Conservation (phyloP, 2,113 vertebrate species). For the Cephalopholis sonnerati region DNA sequence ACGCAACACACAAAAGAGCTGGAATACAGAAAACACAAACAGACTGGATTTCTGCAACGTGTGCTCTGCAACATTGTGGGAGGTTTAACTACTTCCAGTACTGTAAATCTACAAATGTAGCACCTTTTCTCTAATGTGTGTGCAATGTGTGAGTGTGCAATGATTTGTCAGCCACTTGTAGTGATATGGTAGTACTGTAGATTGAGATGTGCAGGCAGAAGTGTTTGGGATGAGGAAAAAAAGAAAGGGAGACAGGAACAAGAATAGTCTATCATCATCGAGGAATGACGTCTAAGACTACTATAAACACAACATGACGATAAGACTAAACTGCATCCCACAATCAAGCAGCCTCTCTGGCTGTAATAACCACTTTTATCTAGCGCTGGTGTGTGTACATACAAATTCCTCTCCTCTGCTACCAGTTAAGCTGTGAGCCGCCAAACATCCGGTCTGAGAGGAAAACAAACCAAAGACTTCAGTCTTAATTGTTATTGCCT, state of each 20-base stretch:
- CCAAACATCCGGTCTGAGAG: slow-evolving; percentile 66
- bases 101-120: slow-evolving; percentile 43
- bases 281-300: slow-evolving; percentile 33
- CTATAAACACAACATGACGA: slow-evolving; percentile 54
- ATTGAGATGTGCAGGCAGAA: slow-evolving; percentile 29
- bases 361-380: slow-evolving; percentile 63
- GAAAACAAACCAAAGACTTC: slow-evolving; percentile 59
- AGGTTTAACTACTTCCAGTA: slow-evolving; percentile 3
- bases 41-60: slow-evolving; percentile 46
- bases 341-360: slow-evolving; percentile 37
- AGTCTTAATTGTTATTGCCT: slow-evolving; percentile 58
- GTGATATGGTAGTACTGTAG: neutral
- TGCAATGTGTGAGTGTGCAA: neutral
- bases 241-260: slow-evolving; percentile 40
- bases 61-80: slow-evolving; percentile 38
- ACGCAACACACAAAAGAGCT: slow-evolving; percentile 45
- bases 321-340: slow-evolving; percentile 66
- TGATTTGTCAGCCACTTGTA: slow-evolving; percentile 23
- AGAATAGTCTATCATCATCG: slow-evolving; percentile 38
- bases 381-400: slow-evolving; percentile 14
- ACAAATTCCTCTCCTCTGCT: slow-evolving; percentile 44
- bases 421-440: slow-evolving; percentile 36
- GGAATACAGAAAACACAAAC: slow-evolving; percentile 35
- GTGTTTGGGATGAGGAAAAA: slow-evolving; percentile 1
- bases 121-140: slow-evolving; percentile 15